These are phyloP conservation scores for Perizoma flavofasciatum DNA, from an alignment of 2,888 invertebrate species.

Conservation along the genomic window DNA sequence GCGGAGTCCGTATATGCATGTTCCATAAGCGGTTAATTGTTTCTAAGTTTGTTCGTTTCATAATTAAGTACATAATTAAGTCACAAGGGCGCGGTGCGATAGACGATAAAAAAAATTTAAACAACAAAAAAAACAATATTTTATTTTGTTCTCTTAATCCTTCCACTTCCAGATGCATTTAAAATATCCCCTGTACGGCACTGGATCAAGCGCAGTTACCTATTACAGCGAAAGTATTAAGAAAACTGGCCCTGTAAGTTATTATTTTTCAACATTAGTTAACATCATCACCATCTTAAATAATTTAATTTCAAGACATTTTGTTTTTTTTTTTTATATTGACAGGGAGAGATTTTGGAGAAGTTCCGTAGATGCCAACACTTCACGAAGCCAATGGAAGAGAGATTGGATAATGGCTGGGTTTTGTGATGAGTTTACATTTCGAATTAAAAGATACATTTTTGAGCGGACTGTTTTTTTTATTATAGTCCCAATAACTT, in stretches of 20 bases:
- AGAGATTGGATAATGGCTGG: constrained; percentile 75
- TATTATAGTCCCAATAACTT: neutral
- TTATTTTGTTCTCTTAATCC: neutral
- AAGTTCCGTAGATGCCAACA: constrained; percentile 74
- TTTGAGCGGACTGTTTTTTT: neutral
- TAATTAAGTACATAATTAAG: too few species aligned
- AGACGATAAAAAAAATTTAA: too few species aligned
- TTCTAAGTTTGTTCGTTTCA: too few species aligned
- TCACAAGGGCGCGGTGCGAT: too few species aligned
- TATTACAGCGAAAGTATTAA: constrained; percentile 69
- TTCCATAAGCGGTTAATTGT: too few species aligned
- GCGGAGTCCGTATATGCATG: too few species aligned
- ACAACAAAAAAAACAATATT: too few species aligned
- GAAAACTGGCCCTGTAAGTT: constrained; percentile 71
- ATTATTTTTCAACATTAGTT: neutral
- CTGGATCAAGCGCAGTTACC: constrained; percentile 75
- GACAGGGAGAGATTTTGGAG: constrained; percentile 74
- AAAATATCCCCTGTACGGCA: constrained; percentile 77
- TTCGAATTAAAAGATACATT: neutral
- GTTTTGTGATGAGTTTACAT: constrained; percentile 55
- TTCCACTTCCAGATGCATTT: constrained; percentile 65
- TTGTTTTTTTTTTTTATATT: too few species aligned
- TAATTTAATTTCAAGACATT: too few species aligned
- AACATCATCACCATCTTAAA: too few species aligned
- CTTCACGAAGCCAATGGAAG: constrained; percentile 77